Base-by-base conservation (phyloP, 2,888 invertebrate genomes). In the Synanthedon myopaeformis region DNA sequence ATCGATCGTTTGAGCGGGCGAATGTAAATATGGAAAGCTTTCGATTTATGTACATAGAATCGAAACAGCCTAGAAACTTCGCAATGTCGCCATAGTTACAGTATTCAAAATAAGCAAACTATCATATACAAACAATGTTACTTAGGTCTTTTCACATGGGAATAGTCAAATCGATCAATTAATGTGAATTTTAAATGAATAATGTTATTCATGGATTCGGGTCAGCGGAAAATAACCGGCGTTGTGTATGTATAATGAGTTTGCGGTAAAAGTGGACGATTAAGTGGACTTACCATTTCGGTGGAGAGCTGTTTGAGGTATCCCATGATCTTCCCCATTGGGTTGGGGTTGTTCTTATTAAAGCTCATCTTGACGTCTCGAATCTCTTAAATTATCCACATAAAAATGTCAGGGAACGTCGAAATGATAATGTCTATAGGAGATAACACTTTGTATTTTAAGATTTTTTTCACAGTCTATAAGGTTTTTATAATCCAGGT, bases 311-410 rank as follows among this genome's bases (percentile, higher is more conserved):
- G 87, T 67, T 80, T 82, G 59, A 88, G 74, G 66, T 84, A 85
- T 62, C 77, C 88, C 86, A 88, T 83, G 59, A 88, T 76, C 69
- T 88, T 88, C 77, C 82, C 88, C 82, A 88, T 68, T 45, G 87
- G 73, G 64, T 85, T 86, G 66, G 87, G 84, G 69, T 86, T 87
- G 62, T 87, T 83, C 74, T 86, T 87, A 67, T 88, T 87, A 69
- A 88, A 88, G 67, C 88, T 88, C 88, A 88, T 88, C 72, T 80
- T 85, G 76, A 66, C 61, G 66, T 60, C 66, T 71, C 70, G 41
- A 52, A 52, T 50, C 57, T 61, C 54, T 53, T 56, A 55, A 58
- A 58, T 49, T 58, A 51, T 54, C 55, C 58, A 67, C 63, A 23
- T 56, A 54, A 59, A 58, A 53, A 62, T 63, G 66, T 82, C 83